Percentiles rank a stretch among this genome's conserved stretches.
phyloP scores from a whole-genome alignment of 2,797 vertebrate genomes.

The Echiichthys vipera region DNA sequence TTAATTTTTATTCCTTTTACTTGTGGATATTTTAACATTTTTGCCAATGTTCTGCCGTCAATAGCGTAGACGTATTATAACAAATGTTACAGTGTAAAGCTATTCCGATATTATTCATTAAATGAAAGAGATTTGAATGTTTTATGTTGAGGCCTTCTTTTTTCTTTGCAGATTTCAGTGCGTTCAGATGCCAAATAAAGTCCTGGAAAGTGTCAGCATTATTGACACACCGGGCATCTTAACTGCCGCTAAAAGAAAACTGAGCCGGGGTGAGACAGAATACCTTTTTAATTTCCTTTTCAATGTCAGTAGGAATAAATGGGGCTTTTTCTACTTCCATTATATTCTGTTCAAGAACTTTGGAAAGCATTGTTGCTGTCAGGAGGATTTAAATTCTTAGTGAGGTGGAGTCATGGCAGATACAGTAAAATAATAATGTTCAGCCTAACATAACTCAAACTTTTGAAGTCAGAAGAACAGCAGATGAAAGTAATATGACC shows the following conservation, averaged over 20 bases:
- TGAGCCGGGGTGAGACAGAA: slow-evolving; percentile 85
- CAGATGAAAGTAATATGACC: slow-evolving; percentile 50
- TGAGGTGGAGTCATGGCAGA: neutral
- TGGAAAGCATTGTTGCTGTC: neutral
- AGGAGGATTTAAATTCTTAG: slow-evolving; percentile 6
- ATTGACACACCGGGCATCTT: slow-evolving; percentile 91
- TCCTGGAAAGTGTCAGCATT: slow-evolving; percentile 91
- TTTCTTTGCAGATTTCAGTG: slow-evolving; percentile 87
- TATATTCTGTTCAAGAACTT: neutral
- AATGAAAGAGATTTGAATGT: neutral
- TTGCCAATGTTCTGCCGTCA: neutral
- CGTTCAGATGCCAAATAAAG: slow-evolving; percentile 87
- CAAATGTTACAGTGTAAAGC: neutral
- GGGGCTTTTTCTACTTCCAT: neutral
- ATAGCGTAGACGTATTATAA: neutral
- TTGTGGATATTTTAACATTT: neutral
- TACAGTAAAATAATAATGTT: slow-evolving; percentile 12
- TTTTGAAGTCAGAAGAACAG: slow-evolving; percentile 35
- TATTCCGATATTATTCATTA: neutral
- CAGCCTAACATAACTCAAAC: slow-evolving; percentile 19
- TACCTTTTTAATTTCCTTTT: neutral
- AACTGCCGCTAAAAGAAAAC: slow-evolving; percentile 87
- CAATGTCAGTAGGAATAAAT: neutral
- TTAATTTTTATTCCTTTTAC: neutral
- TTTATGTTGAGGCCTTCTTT: neutral